phyloP scores from a whole-genome alignment of 2,888 invertebrate genomes.

The Tromatobia lineatoria region DNA sequence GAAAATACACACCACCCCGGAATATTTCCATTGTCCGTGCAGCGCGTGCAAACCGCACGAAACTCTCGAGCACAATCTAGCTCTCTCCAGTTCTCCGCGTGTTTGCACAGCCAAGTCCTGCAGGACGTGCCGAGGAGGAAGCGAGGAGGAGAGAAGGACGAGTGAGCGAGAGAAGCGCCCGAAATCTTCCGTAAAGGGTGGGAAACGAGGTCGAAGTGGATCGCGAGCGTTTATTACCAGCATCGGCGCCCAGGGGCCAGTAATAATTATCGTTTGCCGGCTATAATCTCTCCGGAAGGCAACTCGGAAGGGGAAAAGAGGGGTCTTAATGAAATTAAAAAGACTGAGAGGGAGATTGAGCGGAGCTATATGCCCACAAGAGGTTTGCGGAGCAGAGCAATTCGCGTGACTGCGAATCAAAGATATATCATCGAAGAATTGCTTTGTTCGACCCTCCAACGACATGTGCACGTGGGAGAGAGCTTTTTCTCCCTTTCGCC shows the following conservation, averaged over 20 bases:
- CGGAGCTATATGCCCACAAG: neutral
- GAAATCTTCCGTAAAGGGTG: conserved; percentile 27
- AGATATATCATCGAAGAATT: neutral
- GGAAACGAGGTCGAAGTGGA: neutral
- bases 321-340: conserved; percentile 25
- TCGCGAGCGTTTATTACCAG: conserved; percentile 25
- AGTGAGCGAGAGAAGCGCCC: neutral
- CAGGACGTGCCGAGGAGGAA: conserved; percentile 15
- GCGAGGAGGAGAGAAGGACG: neutral
- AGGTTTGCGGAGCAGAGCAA: neutral
- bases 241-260: conserved; percentile 8
- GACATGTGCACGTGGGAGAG: neutral
- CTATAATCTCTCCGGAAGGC: conserved; percentile 1
- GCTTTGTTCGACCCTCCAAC: neutral
- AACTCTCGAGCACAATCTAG: conserved; percentile 30
- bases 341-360: neutral
- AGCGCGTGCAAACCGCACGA: conserved; percentile 27
- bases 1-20: conserved; percentile 63
- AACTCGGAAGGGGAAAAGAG: neutral
- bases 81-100: conserved; percentile 3
- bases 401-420: conserved; percentile 14
- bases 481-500: conserved; percentile 9
- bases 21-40: conserved; percentile 62
- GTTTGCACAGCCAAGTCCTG: conserved; percentile 43
- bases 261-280: conserved; percentile 24